These are phyloP conservation scores for Thalassaphorura encarpata DNA, from an alignment of 1,140 invertebrate species.

Conservation along the genomic window DNA sequence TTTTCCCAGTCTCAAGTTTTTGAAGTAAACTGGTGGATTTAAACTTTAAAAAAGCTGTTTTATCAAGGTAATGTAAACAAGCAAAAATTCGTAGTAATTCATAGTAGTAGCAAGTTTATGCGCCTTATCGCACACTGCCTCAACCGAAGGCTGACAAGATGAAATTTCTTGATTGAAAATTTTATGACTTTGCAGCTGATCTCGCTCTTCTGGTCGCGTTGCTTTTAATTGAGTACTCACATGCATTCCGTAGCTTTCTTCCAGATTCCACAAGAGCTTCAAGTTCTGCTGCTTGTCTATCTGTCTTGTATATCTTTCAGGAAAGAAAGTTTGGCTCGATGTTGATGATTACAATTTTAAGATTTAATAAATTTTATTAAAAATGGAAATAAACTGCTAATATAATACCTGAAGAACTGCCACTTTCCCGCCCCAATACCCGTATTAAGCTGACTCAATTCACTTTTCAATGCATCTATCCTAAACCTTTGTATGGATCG, in stretches of 20 bases:
- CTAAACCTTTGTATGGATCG: slow-evolving; percentile 61
- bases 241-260: slow-evolving; percentile 83
- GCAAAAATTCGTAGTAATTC: slow-evolving; percentile 70
- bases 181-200: slow-evolving; percentile 55
- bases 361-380: neutral
- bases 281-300: slow-evolving; percentile 66
- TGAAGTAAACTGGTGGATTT: slow-evolving; percentile 56
- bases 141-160: slow-evolving; percentile 77
- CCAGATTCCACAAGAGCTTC: slow-evolving; percentile 77
- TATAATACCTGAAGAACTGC: slow-evolving; percentile 50
- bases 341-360: slow-evolving; percentile 47
- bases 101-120: slow-evolving; percentile 80
- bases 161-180: slow-evolving; percentile 92
- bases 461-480: slow-evolving; percentile 61
- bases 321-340: slow-evolving; percentile 70
- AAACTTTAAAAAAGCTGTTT: slow-evolving; percentile 65
- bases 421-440: slow-evolving; percentile 78
- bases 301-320: slow-evolving; percentile 68
- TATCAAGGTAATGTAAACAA: slow-evolving; percentile 76
- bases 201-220: slow-evolving; percentile 84
- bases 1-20: slow-evolving; percentile 73
- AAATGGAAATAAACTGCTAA: neutral
- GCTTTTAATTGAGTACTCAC: slow-evolving; percentile 81
- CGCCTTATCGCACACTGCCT: slow-evolving; percentile 83
- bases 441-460: slow-evolving; percentile 60